A percentile compares a stretch with the other conserved stretches of the same genome.
phyloP scores from a whole-genome alignment of 2,888 invertebrate genomes.

The Vanessa cardui region DNA sequence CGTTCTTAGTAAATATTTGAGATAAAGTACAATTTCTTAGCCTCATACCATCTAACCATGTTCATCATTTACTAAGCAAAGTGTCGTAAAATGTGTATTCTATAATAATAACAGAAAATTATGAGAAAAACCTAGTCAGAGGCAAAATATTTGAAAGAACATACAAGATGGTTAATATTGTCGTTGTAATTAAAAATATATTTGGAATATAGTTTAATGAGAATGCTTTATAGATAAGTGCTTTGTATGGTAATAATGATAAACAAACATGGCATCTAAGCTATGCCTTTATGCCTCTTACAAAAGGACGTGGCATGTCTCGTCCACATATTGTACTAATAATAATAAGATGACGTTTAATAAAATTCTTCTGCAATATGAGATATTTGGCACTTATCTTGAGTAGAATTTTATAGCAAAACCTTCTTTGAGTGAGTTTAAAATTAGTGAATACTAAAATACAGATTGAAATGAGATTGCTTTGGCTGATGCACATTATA shows the following conservation, averaged over 20 bases:
- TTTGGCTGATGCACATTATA: no score
- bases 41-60: no score
- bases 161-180: neutral
- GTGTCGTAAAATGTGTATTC: no score
- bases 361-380: constrained; percentile 1
- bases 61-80: no score
- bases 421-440: no score
- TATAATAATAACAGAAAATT: no score
- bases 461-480: no score
- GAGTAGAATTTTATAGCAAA: no score
- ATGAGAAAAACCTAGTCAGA: neutral
- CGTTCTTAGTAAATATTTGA: no score
- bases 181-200: neutral
- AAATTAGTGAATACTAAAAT: no score
- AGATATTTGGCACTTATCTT: neutral
- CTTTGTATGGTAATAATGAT: constrained; percentile 13
- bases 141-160: neutral
- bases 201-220: neutral
- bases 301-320: constrained; percentile 36
- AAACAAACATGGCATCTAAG: constrained; percentile 31
- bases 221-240: constrained; percentile 3
- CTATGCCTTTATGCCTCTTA: constrained; percentile 39
- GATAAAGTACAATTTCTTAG: no score
- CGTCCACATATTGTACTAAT: constrained; percentile 17
- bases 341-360: constrained; percentile 2